These are phyloP conservation scores for Hippocampus comes DNA, from an alignment of 2,113 vertebrate genomes.

Conservation along the genomic window DNA sequence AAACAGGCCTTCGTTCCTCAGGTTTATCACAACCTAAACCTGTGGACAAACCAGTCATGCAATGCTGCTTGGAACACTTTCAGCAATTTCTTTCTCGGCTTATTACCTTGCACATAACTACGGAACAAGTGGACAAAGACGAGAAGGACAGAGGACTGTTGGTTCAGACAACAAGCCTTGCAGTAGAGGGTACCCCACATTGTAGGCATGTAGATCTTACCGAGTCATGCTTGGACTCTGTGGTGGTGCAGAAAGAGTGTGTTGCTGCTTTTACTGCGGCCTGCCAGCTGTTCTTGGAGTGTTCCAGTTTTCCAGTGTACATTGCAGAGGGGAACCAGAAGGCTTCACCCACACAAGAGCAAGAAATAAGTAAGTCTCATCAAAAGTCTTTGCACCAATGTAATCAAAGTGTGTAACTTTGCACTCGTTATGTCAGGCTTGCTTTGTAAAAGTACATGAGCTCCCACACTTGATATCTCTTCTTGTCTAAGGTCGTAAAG, in stretches of 20 bases:
- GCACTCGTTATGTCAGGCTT: not conserved
- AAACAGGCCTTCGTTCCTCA: constrained; percentile 55
- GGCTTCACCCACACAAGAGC: constrained; percentile 79
- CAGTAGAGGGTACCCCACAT: constrained; percentile 40
- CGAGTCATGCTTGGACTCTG: constrained; percentile 37
- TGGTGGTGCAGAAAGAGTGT: constrained; percentile 76
- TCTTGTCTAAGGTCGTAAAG: not conserved
- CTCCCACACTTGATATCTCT: not conserved
- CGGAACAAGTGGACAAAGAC: constrained; percentile 64
- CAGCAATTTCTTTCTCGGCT: constrained; percentile 91
- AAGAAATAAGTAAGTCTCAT: constrained; percentile 68
- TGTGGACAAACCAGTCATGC: constrained; percentile 92
- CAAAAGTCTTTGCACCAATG: not conserved
- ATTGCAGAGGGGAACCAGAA: constrained; percentile 92
- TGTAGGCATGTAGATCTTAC: constrained; percentile 53
- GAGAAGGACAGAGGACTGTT: constrained; percentile 62
- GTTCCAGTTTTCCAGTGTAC: constrained; percentile 97
- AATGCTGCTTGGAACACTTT: constrained; percentile 93
- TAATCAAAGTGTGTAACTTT: not conserved
- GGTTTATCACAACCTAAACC: constrained; percentile 64
- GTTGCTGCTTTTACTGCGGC: constrained; percentile 89
- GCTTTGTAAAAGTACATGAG: not conserved
- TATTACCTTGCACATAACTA: constrained; percentile 83
- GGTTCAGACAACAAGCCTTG: constrained; percentile 35
- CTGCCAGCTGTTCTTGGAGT: constrained; percentile 96